Evolutionary conservation across 1,140 invertebrate genomes (phyloP).

Genomic region (Hylaeus volcanicus): DNA sequence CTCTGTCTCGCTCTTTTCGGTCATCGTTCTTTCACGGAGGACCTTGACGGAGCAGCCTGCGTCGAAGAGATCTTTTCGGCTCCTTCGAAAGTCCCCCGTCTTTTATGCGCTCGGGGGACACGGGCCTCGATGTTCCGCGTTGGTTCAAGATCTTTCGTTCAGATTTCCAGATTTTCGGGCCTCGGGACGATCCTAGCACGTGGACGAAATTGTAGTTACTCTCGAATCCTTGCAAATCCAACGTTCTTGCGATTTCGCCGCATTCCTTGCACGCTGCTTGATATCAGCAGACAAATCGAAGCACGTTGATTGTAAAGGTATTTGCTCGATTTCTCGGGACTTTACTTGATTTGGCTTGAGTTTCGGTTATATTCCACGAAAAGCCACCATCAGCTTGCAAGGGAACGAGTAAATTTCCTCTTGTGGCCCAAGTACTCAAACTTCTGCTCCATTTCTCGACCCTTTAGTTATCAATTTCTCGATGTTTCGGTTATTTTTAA

Average conservation of each 20-base stretch:
- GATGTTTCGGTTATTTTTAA: background rate
- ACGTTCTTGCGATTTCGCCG: background rate
- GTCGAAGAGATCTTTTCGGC: conserved; percentile 34
- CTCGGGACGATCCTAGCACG: conserved; percentile 16
- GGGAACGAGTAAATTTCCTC: no score
- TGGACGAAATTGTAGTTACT: conserved; percentile 18
- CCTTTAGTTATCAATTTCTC: background rate
- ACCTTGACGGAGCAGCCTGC: conserved; percentile 48
- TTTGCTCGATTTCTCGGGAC: background rate
- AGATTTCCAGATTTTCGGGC: no score
- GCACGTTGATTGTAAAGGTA: background rate
- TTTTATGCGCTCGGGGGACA: conserved; percentile 32
- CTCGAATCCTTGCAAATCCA: background rate
- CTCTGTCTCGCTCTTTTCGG: conserved; percentile 36
- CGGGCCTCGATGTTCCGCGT: conserved; percentile 14
- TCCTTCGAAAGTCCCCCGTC: conserved; percentile 36
- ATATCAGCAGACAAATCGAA: background rate
- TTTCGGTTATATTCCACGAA: no score
- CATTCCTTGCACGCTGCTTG: background rate
- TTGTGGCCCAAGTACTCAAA: no score
- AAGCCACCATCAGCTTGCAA: no score
- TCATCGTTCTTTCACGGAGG: conserved; percentile 50
- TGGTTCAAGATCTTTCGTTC: background rate
- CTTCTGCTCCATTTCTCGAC: no score
- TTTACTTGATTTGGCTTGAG: no score